Evolutionary conservation across 2,888 invertebrate species (phyloP), one percentile per base, ranked within the genome.

Genomic region (Torymus tubicola): DNA sequence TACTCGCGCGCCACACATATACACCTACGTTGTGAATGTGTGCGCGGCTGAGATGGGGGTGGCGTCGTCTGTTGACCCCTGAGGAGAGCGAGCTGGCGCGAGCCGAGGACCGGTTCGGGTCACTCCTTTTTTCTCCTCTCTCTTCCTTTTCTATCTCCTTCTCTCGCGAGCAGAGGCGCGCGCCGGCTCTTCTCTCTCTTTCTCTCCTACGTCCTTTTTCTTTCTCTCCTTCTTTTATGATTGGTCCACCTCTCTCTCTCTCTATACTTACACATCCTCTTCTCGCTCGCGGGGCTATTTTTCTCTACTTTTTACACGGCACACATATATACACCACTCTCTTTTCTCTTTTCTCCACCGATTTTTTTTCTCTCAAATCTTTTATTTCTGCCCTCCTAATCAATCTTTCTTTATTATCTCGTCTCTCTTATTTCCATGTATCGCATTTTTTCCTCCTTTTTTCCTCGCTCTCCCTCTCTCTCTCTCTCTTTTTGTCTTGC

Each of bases 31-130:
- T n/a, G n/a, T 8, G 58, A 70, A 58, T 52, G 21, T 16, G 67
- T 68, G 50, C 70, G 55, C 12, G 11, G 69, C 55, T 76, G 71
- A 78, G 72, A 79, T 76, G 82, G 82, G 82, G 82, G 82, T 82
- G 82, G 82, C 82, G 76, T 82, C 82, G 79, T 82, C 75, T 84
- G 86, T 86, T 86, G 86, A 86, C 86, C 86, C 86, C 84, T 81
- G 78, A 31, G 52, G 74, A 65, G 78, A 74, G 64, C 50, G 61
- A 69, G 63, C 55, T 13, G 64, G 70, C 81, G 68, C 86, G 83
- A 80, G 87, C 79, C 84, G 78, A 82, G 84, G 88, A 89, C 89
- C 89, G 89, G 89, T 89, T 89, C 89, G 85, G 87, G 86, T 88
- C 87, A 87, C 84, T 83, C 82, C 83, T 84, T 83, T 77, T 81